Conservation (phyloP, 1,140 invertebrate species). For the Venustaconcha ellipsiformis region DNA sequence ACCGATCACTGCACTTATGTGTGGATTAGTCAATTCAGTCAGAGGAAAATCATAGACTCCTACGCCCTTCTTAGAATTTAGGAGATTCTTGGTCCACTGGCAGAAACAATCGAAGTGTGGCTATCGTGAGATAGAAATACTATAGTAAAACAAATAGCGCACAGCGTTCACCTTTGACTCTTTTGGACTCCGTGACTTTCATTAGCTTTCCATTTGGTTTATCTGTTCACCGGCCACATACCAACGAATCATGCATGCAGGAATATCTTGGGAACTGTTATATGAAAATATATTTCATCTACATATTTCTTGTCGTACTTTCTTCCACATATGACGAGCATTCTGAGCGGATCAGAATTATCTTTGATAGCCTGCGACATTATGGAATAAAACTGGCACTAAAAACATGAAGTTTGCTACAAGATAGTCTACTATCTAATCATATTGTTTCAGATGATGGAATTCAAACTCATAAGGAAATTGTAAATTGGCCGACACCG, state of each 20-base stretch:
- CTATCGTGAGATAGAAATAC: conserved; percentile 56
- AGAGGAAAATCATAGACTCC: conserved; percentile 62
- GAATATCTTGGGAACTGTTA: no score
- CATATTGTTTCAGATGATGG: conserved; percentile 43
- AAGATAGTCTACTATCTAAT: conserved; percentile 42
- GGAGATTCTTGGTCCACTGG: conserved; percentile 62
- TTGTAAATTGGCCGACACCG: conserved; percentile 51
- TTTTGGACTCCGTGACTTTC: no score
- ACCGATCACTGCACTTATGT: conserved; percentile 50
- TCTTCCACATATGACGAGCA: conserved; percentile 23
- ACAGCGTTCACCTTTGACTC: no score
- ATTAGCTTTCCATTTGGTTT: no score
- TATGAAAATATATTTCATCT: not conserved
- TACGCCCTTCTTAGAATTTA: conserved; percentile 72
- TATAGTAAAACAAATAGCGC: not conserved
- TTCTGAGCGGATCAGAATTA: conserved; percentile 9
- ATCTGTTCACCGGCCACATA: conserved; percentile 16
- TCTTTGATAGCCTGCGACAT: conserved; percentile 18
- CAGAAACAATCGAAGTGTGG: conserved; percentile 59
- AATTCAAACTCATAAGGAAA: conserved; percentile 38
- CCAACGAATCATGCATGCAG: conserved; percentile 20
- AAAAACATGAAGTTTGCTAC: conserved; percentile 59
- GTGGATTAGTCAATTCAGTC: conserved; percentile 71
- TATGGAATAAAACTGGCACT: conserved; percentile 21
- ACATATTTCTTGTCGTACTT: conserved; percentile 25